These are phyloP conservation scores for Perithous albicinctus DNA, from an alignment of 2,888 invertebrate genomes.

Conservation along the genomic window DNA sequence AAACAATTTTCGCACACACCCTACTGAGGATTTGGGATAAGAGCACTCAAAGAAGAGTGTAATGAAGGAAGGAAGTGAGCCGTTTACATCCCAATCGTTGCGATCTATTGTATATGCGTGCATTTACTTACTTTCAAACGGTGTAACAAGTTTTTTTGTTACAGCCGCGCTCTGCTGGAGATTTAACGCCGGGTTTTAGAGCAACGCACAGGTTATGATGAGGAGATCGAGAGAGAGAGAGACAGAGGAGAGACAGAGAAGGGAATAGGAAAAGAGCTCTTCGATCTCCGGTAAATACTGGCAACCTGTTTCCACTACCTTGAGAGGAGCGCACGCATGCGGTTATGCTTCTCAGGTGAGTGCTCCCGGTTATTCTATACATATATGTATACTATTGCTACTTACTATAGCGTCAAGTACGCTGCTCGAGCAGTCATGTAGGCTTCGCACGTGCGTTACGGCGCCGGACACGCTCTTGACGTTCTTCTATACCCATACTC, in stretches of 20 bases:
- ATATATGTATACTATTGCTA: background rate
- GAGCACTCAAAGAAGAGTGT: background rate
- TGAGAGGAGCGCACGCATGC: conserved; percentile 54
- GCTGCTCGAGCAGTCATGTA: conserved; percentile 78
- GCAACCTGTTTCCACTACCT: conserved; percentile 57
- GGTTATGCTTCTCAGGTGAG: conserved; percentile 50
- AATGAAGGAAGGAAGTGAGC: conserved; percentile 49
- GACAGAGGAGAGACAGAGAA: conserved; percentile 23
- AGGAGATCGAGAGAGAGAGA: conserved; percentile 29
- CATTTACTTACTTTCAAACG: conserved; percentile 49
- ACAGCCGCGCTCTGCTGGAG: conserved; percentile 52
- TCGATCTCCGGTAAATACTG: conserved; percentile 58
- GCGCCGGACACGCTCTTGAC: conserved; percentile 74
- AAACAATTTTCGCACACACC: no score
- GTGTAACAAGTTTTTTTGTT: conserved; percentile 58
- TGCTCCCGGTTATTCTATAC: conserved; percentile 32
- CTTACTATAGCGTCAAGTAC: conserved; percentile 34
- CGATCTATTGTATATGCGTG: conserved; percentile 36
- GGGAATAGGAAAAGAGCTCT: conserved; percentile 39
- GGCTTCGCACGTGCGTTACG: conserved; percentile 79
- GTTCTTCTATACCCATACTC: no score
- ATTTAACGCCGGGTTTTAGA: conserved; percentile 50
- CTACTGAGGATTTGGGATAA: background rate
- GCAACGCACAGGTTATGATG: conserved; percentile 23
- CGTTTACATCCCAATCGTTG: conserved; percentile 21